phyloP scores from a whole-genome alignment of 2,113 vertebrate species.

The Cygnus atratus region DNA sequence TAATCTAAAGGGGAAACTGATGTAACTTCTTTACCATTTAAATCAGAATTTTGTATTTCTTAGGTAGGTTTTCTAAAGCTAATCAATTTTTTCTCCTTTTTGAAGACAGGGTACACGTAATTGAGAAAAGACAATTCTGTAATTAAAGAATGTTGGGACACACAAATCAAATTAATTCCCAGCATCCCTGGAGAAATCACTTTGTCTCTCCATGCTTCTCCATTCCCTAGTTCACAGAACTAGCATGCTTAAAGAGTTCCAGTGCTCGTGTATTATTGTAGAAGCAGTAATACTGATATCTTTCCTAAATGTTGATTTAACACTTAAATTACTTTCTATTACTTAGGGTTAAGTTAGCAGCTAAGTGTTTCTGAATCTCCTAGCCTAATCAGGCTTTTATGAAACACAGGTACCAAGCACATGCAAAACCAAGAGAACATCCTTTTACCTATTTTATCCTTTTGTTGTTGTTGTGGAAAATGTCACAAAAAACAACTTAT shows the following conservation, averaged over 20 bases:
- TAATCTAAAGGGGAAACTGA: neutral
- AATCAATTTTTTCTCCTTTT: neutral
- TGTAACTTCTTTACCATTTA: neutral
- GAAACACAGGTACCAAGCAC: neutral
- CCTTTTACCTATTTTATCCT: neutral
- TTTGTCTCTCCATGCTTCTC: neutral
- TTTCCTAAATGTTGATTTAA: neutral
- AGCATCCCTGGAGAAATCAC: neutral
- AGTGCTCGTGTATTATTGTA: neutral
- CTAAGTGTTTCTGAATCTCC: neutral
- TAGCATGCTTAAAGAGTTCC: neutral
- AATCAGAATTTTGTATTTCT: neutral
- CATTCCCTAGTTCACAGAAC: neutral
- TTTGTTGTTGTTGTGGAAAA: neutral
- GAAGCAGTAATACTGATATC: neutral
- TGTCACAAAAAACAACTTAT: neutral
- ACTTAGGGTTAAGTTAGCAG: neutral
- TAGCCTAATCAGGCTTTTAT: neutral
- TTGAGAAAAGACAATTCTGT: neutral
- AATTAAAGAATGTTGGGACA: neutral
- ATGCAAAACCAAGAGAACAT: neutral
- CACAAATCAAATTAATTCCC: neutral
- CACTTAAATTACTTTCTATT: neutral
- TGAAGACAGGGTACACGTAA: neutral
- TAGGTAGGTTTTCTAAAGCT: neutral